phyloP scores from a whole-genome alignment of 2,888 invertebrate genomes.

The Blastobasis lacticolella region DNA sequence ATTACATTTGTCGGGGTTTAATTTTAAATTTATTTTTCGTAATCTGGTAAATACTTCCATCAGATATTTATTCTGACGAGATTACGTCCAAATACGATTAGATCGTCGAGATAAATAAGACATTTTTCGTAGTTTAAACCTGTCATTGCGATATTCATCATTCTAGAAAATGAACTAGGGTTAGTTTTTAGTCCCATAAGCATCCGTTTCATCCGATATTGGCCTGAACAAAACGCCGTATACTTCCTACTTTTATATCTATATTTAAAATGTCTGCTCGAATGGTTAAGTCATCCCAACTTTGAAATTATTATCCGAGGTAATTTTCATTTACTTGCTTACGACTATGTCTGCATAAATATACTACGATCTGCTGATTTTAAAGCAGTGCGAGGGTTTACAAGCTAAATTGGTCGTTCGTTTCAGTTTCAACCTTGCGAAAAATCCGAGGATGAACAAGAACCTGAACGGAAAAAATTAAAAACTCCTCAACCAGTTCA shows the following conservation, averaged over 20 bases:
- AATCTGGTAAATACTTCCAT: constrained; percentile 6
- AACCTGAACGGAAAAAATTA: too few species aligned
- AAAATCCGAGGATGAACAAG: too few species aligned
- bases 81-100: constrained; percentile 1
- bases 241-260: constrained; percentile 4
- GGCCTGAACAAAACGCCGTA: neutral
- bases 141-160: constrained; percentile 8
- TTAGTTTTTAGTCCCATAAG: constrained; percentile 11
- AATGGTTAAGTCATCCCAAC: too few species aligned
- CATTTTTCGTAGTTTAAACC: constrained; percentile 7
- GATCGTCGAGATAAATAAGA: constrained; percentile 6
- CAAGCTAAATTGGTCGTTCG: too few species aligned
- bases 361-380: too few species aligned
- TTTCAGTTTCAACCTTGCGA: too few species aligned
- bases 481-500: too few species aligned
- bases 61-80: constrained; percentile 7
- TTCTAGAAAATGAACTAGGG: constrained; percentile 4
- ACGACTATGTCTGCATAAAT: too few species aligned
- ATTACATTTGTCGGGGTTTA: constrained; percentile 7
- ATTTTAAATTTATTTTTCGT: constrained; percentile 6
- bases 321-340: too few species aligned
- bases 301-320: too few species aligned
- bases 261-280: too few species aligned
- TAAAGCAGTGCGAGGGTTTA: too few species aligned
- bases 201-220: constrained; percentile 2